These are phyloP conservation scores for Gymnodraco acuticeps DNA, from an alignment of 2,797 vertebrate species.

Conservation along the genomic window DNA sequence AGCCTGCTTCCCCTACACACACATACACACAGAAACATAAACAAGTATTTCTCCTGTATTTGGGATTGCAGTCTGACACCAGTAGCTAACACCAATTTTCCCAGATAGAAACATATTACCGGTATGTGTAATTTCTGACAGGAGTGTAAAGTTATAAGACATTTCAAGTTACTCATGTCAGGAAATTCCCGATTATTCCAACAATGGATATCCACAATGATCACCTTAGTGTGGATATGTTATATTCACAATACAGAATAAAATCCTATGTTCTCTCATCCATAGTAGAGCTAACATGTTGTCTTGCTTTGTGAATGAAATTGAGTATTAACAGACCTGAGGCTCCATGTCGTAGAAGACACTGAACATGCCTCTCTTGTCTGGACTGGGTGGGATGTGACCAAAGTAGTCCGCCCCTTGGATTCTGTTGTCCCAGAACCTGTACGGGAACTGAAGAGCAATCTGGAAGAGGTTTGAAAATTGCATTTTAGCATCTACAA, in stretches of 20 bases:
- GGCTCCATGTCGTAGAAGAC: slow-evolving; percentile 98
- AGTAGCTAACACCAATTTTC: neutral
- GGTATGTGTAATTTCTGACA: neutral
- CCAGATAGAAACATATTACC: neutral
- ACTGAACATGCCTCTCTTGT: slow-evolving; percentile 93
- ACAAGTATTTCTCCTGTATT: neutral
- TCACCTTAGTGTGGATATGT: too few species aligned
- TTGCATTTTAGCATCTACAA: neutral
- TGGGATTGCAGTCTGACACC: neutral
- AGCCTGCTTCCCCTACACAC: slow-evolving; percentile 89
- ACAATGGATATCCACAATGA: too few species aligned
- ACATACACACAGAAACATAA: slow-evolving; percentile 7
- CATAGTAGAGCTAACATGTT: neutral
- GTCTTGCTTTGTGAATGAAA: slow-evolving; percentile 9
- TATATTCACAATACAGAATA: too few species aligned
- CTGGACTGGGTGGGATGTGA: slow-evolving; percentile 89
- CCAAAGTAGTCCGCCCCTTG: slow-evolving; percentile 98
- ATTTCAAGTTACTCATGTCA: too few species aligned
- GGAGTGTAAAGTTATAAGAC: neutral
- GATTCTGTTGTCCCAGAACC: slow-evolving; percentile 97
- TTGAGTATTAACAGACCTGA: slow-evolving; percentile 82
- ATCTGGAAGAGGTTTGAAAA: slow-evolving; percentile 81
- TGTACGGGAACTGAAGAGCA: slow-evolving; percentile 93
- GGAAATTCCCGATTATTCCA: too few species aligned
- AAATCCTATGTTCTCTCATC: too few species aligned